Percentiles rank a stretch among this genome's conserved stretches.
phyloP scores from a whole-genome alignment of 2,797 vertebrate species.

The Triplophysa yarkandensis region DNA sequence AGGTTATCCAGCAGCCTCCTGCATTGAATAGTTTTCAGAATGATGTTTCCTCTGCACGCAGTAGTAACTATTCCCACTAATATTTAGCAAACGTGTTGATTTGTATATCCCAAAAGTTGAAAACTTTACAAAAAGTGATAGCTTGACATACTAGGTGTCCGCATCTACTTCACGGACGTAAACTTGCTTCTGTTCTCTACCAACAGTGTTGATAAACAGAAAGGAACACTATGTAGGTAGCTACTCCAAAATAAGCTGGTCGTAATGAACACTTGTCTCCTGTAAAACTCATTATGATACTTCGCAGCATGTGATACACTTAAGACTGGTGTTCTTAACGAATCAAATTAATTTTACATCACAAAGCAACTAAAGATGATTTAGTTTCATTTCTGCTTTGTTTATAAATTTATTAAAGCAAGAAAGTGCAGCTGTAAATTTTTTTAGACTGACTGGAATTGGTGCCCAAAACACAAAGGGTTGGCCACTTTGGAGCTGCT shows the following conservation, averaged over 20 bases:
- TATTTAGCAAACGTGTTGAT: constrained; percentile 14
- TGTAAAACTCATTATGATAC: not conserved
- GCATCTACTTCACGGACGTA: not conserved
- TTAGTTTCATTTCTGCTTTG: constrained; percentile 13
- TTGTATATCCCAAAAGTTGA: constrained; percentile 15
- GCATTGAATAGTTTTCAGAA: constrained; percentile 76
- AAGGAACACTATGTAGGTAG: not conserved
- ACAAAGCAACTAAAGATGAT: not conserved
- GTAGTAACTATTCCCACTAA: constrained; percentile 7
- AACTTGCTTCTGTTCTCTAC: constrained; percentile 3
- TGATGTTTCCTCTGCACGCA: constrained; percentile 17
- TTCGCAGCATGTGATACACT: not conserved
- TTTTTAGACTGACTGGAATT: not conserved
- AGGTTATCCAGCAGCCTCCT: constrained; percentile 88
- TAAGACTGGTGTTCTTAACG: constrained; percentile 10
- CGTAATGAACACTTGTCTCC: constrained; percentile 13
- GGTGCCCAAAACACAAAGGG: not conserved
- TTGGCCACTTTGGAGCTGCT: constrained; percentile 1
- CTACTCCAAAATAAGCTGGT: constrained; percentile 27
- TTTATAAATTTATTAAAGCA: not conserved
- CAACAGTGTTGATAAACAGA: not conserved
- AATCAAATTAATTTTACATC: constrained; percentile 3
- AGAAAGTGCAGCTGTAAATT: not conserved
- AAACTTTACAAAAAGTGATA: constrained; percentile 1
- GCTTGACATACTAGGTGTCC: not conserved